phyloP scores from a whole-genome alignment of 2,888 invertebrate species.

The Drosophila basisetae region DNA sequence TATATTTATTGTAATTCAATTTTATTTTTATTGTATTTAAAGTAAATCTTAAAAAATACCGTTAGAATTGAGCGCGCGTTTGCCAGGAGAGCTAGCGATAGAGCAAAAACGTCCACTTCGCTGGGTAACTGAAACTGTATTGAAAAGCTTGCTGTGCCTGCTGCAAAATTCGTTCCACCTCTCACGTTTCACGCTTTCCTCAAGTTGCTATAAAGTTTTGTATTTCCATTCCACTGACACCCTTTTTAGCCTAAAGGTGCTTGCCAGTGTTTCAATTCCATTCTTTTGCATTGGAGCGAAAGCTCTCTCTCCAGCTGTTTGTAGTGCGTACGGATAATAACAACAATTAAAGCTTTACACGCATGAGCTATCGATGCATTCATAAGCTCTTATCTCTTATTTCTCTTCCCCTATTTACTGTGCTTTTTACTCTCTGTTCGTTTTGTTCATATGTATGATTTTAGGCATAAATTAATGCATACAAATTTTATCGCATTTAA shows the following conservation, averaged over 20 bases:
- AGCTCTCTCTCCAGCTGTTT: constrained; percentile 67
- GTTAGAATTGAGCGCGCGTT: constrained; percentile 25
- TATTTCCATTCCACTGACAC: constrained; percentile 82
- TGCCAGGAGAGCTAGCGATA: neutral
- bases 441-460: neutral
- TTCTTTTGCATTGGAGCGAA: constrained; percentile 26
- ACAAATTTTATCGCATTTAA: neutral
- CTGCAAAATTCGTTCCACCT: constrained; percentile 32
- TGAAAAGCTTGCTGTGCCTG: constrained; percentile 61
- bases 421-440: neutral
- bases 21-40: constrained; percentile 2
- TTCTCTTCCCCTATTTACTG: neutral
- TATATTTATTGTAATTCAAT: neutral
- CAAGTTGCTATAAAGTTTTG: constrained; percentile 64
- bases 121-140: constrained; percentile 82
- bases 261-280: constrained; percentile 46
- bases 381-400: neutral
- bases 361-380: constrained; percentile 4
- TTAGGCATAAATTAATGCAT: neutral
- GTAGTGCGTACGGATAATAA: constrained; percentile 35
- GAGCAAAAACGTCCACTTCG: constrained; percentile 67
- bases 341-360: constrained; percentile 51
- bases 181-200: constrained; percentile 35
- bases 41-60: constrained; percentile 18
- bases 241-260: constrained; percentile 61